Conservation (phyloP, 2,888 invertebrate genomes). For the Cylindroiulus punctatus region DNA sequence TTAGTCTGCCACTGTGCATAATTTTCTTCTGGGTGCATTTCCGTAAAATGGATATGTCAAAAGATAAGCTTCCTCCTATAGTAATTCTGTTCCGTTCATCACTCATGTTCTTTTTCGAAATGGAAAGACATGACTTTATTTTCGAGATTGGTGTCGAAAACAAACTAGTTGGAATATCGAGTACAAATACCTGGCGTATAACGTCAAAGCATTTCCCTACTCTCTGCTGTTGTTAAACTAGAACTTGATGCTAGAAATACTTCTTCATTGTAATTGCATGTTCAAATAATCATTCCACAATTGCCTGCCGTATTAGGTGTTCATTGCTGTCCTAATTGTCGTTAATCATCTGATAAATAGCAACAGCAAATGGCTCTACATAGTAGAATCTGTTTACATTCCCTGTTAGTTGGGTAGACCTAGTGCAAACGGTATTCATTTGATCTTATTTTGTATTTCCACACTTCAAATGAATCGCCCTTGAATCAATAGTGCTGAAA, state of each 20-base stretch:
- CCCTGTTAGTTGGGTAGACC: not conserved
- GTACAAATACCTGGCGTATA: not conserved
- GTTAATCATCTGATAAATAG: not conserved
- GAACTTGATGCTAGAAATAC: not conserved
- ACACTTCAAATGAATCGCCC: not conserved
- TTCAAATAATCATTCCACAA: conserved; percentile 13
- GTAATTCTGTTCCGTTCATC: too few species aligned
- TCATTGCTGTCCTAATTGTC: not conserved
- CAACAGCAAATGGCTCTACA: not conserved
- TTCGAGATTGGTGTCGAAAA: not conserved
- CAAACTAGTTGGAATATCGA: not conserved
- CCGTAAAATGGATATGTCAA: too few species aligned
- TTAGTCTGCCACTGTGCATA: too few species aligned
- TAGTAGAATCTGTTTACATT: not conserved
- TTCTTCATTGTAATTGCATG: not conserved
- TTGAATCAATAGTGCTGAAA: not conserved
- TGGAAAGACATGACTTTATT: too few species aligned
- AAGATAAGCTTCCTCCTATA: too few species aligned
- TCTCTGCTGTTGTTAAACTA: not conserved
- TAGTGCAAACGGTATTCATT: not conserved
- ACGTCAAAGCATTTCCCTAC: not conserved
- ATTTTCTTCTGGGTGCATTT: too few species aligned
- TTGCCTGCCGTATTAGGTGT: conserved; percentile 5
- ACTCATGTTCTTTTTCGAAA: too few species aligned
- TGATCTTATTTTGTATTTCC: not conserved